Conservation (phyloP, 2,113 vertebrate species). For the Erythrocercus mccallii region DNA sequence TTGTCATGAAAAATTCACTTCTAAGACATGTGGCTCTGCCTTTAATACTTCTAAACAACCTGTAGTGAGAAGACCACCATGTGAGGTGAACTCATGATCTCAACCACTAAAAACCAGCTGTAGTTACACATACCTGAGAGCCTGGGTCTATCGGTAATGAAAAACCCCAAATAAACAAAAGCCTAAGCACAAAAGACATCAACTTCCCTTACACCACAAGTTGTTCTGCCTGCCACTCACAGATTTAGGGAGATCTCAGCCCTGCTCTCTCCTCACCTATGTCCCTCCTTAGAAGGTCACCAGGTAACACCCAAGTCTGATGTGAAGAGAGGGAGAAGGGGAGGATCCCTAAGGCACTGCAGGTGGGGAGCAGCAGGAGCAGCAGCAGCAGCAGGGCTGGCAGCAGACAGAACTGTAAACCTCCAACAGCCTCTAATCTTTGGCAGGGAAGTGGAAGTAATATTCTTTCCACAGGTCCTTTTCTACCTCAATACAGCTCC, state of each 20-base stretch:
- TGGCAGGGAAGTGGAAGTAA: background rate
- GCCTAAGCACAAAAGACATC: background rate
- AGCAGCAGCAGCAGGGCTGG: background rate
- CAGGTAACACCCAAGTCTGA: background rate
- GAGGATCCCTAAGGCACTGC: background rate
- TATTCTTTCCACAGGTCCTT: background rate
- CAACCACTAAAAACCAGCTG: background rate
- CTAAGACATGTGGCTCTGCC: background rate
- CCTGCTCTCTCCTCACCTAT: background rate
- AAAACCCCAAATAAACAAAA: background rate
- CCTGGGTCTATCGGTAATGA: background rate
- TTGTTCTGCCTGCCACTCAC: background rate
- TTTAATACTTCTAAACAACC: background rate
- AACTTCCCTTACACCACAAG: background rate
- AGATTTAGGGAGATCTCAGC: background rate
- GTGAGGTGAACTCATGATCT: background rate
- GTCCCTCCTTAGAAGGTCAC: background rate
- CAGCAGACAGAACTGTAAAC: background rate
- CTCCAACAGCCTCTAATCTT: background rate
- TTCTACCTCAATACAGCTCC: background rate
- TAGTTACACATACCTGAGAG: background rate
- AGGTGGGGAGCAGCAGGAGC: background rate
- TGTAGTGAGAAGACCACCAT: background rate
- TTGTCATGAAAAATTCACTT: background rate
- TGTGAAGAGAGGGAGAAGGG: background rate